A percentile compares a stretch with the other conserved stretches of the same genome.
These are phyloP conservation scores for Tetranychus piercei DNA, from an alignment of 2,888 invertebrate species.

Conservation along the genomic window DNA sequence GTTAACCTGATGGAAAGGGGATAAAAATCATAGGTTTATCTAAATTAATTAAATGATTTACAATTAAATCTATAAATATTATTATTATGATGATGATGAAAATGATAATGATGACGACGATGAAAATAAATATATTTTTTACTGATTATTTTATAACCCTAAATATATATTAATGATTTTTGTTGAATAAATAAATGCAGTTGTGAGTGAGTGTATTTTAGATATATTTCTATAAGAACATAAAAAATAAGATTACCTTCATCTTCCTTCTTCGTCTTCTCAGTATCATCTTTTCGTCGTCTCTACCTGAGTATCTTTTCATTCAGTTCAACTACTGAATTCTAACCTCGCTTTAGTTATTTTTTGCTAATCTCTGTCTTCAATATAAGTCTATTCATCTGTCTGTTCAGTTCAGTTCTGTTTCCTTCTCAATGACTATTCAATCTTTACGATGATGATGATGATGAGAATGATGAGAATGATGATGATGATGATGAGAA, in stretches of 20 bases:
- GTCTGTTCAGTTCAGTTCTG: not conserved
- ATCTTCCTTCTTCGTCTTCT: not conserved
- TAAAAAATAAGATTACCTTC: not conserved
- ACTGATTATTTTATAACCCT: too few relatives aligned
- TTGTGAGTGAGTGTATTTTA: not conserved
- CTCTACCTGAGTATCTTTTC: not conserved
- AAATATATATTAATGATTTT: not conserved
- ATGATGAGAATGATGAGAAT: not conserved
- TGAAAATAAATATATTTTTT: too few relatives aligned
- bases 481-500: not conserved
- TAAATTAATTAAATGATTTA: not conserved
- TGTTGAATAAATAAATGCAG: not conserved
- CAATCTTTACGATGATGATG: not conserved
- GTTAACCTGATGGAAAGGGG: not conserved
- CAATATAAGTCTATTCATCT: not conserved
- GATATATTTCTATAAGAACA: too few relatives aligned
- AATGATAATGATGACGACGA: too few relatives aligned
- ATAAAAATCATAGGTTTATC: not conserved
- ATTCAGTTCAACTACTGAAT: not conserved
- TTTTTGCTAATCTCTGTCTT: not conserved
- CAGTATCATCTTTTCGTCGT: not conserved
- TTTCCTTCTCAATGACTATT: not conserved
- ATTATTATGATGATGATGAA: not conserved
- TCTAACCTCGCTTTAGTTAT: not conserved
- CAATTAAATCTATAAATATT: not conserved